Evolutionary conservation across 2,113 vertebrate species (phyloP).

Genomic region (Trichechus manatus): DNA sequence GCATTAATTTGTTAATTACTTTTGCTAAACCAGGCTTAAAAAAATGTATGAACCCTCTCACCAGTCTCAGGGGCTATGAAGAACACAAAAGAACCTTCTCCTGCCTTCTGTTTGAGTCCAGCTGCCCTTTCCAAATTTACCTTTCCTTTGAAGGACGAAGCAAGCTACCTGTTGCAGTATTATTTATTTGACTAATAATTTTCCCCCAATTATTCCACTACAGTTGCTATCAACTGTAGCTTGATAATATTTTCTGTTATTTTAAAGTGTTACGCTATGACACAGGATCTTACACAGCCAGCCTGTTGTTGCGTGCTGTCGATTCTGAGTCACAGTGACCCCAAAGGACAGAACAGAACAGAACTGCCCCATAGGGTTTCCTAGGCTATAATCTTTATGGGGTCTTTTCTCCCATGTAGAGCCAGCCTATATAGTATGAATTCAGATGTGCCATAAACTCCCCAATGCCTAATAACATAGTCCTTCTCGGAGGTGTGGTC

Average conservation of each 20-base stretch:
- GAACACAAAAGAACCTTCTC: not conserved
- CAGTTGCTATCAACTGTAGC: not conserved
- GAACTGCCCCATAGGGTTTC: no score
- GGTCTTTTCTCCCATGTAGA: not conserved
- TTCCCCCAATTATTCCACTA: not conserved
- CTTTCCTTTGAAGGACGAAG: not conserved
- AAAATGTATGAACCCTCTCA: not conserved
- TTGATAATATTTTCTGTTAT: not conserved
- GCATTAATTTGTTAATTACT: not conserved
- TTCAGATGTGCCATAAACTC: not conserved
- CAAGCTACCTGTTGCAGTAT: not conserved
- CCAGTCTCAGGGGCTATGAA: not conserved
- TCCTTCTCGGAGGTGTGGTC: no score
- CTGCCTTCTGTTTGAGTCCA: not conserved
- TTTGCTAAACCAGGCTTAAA: not conserved
- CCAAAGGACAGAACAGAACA: no score
- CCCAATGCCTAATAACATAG: not conserved
- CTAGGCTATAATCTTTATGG: not conserved
- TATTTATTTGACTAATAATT: slow-evolving; percentile 2
- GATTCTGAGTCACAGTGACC: no score
- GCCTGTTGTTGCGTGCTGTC: not conserved
- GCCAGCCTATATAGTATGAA: not conserved
- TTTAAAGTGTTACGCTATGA: not conserved
- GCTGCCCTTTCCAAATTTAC: not conserved
- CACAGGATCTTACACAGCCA: not conserved